Evolutionary conservation across 2,113 vertebrate species (phyloP).

Genomic region (Uropsilus gracilis): DNA sequence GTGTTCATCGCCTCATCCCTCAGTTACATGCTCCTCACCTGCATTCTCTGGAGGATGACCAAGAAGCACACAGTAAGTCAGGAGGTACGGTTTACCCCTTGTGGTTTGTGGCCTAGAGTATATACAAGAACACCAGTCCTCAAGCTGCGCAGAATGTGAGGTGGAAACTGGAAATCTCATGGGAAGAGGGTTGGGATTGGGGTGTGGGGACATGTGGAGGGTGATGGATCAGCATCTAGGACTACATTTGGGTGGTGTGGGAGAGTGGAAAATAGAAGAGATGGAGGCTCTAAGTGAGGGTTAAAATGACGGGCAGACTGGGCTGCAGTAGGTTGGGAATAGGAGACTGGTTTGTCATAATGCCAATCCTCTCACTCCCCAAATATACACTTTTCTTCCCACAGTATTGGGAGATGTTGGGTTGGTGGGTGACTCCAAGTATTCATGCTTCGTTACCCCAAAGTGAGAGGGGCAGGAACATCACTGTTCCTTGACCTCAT

Average conservation of each 20-base stretch:
- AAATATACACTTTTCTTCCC: background rate
- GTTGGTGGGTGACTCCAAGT: slow-evolving; percentile 22
- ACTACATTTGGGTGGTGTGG: background rate
- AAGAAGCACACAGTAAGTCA: slow-evolving; percentile 88
- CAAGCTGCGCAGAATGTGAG: background rate
- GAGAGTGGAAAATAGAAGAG: background rate
- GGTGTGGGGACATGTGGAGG: background rate
- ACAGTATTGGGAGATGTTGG: slow-evolving; percentile 1
- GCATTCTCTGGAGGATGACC: slow-evolving; percentile 92
- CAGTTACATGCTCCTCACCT: slow-evolving; percentile 94
- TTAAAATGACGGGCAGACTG: background rate
- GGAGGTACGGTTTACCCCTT: slow-evolving; percentile 87
- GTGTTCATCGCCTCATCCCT: slow-evolving; percentile 91
- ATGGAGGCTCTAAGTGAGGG: background rate
- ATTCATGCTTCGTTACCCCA: background rate
- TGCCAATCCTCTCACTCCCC: background rate
- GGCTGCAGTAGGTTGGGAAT: background rate
- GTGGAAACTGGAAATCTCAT: background rate
- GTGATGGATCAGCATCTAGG: background rate
- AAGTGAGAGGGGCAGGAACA: background rate
- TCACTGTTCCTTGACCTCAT: background rate
- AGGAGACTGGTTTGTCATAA: background rate
- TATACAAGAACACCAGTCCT: slow-evolving; percentile 14
- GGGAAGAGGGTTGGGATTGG: background rate
- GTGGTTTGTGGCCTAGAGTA: background rate